These are phyloP conservation scores for Garrulus glandarius DNA, from an alignment of 2,797 vertebrate genomes.

Conservation along the genomic window DNA sequence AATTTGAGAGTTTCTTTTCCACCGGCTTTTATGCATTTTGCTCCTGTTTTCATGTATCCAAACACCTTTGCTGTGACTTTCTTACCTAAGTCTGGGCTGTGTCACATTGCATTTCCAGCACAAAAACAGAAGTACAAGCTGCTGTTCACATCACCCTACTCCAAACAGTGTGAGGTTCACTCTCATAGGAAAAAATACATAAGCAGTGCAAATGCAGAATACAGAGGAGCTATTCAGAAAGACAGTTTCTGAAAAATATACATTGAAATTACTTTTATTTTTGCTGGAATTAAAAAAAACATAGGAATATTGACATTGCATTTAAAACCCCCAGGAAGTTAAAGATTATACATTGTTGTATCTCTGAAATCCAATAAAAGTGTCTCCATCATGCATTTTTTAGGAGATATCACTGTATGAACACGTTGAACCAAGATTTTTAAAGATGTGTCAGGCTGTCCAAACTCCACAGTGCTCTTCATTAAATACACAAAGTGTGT, in stretches of 20 bases:
- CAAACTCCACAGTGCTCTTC: constrained; percentile 38
- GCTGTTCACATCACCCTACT: not conserved
- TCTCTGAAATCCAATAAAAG: constrained; percentile 53
- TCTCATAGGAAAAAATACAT: not conserved
- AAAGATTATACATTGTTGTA: constrained; percentile 53
- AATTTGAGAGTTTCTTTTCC: not conserved
- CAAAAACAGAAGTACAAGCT: not conserved
- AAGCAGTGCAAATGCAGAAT: not conserved
- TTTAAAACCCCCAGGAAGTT: constrained; percentile 70
- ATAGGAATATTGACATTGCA: constrained; percentile 68
- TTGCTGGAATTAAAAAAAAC: constrained; percentile 68
- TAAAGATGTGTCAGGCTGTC: not conserved
- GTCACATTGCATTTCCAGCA: not conserved
- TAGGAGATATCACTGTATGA: constrained; percentile 9
- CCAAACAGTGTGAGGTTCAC: not conserved
- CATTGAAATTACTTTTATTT: constrained; percentile 73
- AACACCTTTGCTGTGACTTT: not conserved
- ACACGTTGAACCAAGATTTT: constrained; percentile 29
- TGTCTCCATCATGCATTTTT: not conserved
- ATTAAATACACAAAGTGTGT: constrained; percentile 30
- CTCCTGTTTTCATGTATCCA: not conserved
- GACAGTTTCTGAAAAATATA: constrained; percentile 68
- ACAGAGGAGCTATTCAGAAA: constrained; percentile 41
- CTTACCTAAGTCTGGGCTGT: not conserved
- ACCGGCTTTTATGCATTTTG: not conserved